Evolutionary conservation across 1,140 invertebrate genomes (phyloP).

Genomic region (Cecropterus lyciades): DNA sequence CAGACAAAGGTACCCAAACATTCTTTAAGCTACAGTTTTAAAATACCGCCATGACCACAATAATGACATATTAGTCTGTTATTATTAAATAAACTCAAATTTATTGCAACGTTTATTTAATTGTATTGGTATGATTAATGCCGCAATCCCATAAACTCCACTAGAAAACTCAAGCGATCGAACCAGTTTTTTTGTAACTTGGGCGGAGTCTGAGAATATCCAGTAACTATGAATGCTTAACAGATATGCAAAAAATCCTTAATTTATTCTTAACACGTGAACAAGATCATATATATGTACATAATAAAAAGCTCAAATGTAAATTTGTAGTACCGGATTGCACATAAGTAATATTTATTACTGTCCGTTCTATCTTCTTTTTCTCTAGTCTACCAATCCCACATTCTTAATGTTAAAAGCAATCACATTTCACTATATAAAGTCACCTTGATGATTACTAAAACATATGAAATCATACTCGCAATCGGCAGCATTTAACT

Average conservation of each 20-base stretch:
- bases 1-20: not conserved
- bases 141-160: not conserved
- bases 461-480: too few species aligned
- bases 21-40: too few species aligned
- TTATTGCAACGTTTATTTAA: not conserved
- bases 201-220: not conserved
- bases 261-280: not conserved
- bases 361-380: not conserved
- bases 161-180: not conserved
- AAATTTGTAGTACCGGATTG: slow-evolving; percentile 1
- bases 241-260: not conserved
- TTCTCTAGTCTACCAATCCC: not conserved
- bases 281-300: not conserved
- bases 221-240: not conserved
- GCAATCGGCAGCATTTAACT: too few species aligned
- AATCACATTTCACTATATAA: too few species aligned
- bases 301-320: not conserved
- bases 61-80: too few species aligned
- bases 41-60: too few species aligned
- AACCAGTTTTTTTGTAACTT: not conserved
- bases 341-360: slow-evolving; percentile 2
- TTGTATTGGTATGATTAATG: not conserved
- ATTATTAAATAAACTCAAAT: too few species aligned
- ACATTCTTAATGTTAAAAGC: too few species aligned
- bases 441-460: too few species aligned